Conservation (phyloP, 2,797 vertebrate genomes). For the Liasis olivaceus region DNA sequence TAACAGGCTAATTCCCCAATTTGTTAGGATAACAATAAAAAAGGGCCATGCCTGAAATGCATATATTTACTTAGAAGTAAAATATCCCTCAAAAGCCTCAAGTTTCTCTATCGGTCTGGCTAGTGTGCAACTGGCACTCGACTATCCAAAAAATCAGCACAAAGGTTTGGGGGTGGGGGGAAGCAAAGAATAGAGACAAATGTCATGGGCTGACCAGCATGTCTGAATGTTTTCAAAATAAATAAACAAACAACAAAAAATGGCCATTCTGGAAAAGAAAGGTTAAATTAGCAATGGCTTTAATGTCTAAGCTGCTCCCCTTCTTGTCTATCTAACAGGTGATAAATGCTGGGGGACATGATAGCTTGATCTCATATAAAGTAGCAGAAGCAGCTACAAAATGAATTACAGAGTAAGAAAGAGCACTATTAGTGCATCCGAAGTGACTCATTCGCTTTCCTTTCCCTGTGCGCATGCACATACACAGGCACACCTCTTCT, state of each 20-base stretch:
- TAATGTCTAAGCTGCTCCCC: too few relatives aligned
- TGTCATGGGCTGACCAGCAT: neutral
- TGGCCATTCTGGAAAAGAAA: neutral
- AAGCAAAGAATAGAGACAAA: neutral
- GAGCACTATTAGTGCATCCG: neutral
- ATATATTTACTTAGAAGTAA: neutral
- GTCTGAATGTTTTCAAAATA: neutral
- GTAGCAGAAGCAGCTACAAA: neutral
- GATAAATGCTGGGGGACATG: neutral
- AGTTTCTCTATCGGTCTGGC: neutral
- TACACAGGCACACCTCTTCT: neutral
- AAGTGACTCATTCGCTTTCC: neutral
- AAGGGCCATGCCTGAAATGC: neutral
- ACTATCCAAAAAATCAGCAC: neutral
- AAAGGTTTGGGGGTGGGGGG: neutral
- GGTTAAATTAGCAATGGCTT: neutral
- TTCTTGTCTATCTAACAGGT: neutral
- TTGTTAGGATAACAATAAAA: neutral
- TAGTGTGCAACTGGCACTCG: neutral
- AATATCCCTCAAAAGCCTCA: neutral
- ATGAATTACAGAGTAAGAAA: neutral
- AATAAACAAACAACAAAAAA: neutral
- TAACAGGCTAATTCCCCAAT: neutral
- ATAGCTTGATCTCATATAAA: neutral
- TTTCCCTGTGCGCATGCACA: too few relatives aligned